Percentiles rank a stretch among this genome's conserved stretches.
These are phyloP conservation scores for Pegea sp. DNA, from an alignment of 23 tunicate species.

Conservation along the genomic window DNA sequence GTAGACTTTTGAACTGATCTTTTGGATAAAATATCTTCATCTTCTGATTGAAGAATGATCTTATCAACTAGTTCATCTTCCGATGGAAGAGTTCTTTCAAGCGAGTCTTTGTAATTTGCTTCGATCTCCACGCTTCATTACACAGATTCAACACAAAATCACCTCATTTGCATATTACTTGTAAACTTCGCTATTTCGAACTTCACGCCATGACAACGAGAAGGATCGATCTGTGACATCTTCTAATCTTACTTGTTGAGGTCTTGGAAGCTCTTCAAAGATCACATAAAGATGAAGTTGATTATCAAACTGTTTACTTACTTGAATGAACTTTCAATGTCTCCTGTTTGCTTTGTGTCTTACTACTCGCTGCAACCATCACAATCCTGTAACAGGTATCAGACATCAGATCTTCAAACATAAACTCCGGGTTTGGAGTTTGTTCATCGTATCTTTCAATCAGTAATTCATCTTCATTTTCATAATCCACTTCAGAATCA, in stretches of 20 bases:
- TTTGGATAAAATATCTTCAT: too few relatives aligned
- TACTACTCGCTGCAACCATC: constrained; percentile 39
- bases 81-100: too few relatives aligned
- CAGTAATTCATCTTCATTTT: neutral
- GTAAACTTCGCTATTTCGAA: constrained; percentile 15
- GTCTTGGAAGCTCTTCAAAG: constrained; percentile 33
- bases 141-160: too few relatives aligned
- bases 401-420: constrained; percentile 12
- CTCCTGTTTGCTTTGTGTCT: constrained; percentile 30
- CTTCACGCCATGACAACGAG: constrained; percentile 39
- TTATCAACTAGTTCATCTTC: too few relatives aligned
- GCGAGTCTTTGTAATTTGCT: too few relatives aligned
- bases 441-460: neutral
- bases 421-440: neutral
- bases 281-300: neutral
- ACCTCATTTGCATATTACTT: too few relatives aligned
- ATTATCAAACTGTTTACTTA: too few relatives aligned
- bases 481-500: neutral
- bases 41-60: too few relatives aligned
- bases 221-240: constrained; percentile 24
- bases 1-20: too few relatives aligned
- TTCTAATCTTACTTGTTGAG: constrained; percentile 22
- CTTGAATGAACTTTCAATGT: constrained; percentile 37
- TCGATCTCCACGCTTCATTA: too few relatives aligned
- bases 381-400: constrained; percentile 29